Evolutionary conservation across 2,113 vertebrate species (phyloP), one percentile per base, ranked within the genome.

Genomic region (Thamnophis sirtalis): DNA sequence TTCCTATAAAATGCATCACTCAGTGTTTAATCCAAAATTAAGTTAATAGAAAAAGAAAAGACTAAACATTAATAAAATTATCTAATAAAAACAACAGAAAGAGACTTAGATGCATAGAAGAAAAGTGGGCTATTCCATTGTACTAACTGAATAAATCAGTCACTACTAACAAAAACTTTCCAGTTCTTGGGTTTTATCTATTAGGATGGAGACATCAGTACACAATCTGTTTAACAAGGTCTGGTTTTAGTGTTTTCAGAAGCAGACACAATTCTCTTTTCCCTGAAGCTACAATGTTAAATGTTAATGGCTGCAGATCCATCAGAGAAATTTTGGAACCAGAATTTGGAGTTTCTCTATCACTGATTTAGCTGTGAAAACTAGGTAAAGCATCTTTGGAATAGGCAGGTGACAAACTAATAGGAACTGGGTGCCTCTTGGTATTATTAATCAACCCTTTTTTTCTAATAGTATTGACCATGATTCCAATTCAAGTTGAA

Each of bases 161-260:
- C 49, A 63, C 90, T 53, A 38, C 53, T 55, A 87, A 50, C 63
- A 88, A 43, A 94, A 95, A 55, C 38, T 0, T 21, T 51, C 89
- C 60, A 13, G 1, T 63, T 91, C 51, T 0, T 0, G 86, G 28
- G 24, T 38, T 68, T 91, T n/a, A 93, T 93, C 56, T 33, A 60
- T 49, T 0, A 0, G 51, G 0, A 5, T 21, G 84, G 38, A 2
- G 0, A 86, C 5, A 26, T 1, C 28, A 28, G 11, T 54, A 88
- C 88, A 3, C 11, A 49, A 68, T 91, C 50, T 54, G 55, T 53
- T 22, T 1, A 91, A 93, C 49, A 63, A 68, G 89, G 54, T 55
- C 28, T 13, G 3, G 5, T 48, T 38, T 15, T 17, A 13, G 21
- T 43, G 33, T 43, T 19, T 33, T 9, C 33, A 93, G 51, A 93